Conservation (phyloP, 2,113 vertebrate genomes). For the Grus americana region DNA sequence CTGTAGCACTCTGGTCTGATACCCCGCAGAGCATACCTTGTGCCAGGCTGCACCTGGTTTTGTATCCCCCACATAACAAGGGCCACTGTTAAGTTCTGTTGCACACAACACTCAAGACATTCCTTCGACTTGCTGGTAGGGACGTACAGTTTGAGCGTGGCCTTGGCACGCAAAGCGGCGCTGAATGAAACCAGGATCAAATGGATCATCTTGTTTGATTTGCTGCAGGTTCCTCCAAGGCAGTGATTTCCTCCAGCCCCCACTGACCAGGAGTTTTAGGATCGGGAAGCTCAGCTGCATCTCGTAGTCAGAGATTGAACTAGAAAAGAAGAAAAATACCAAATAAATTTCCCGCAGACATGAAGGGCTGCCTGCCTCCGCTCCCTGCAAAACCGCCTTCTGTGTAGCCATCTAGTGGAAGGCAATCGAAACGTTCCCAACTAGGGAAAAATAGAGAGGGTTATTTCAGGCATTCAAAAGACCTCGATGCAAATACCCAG, state of each 20-base stretch:
- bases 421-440: background rate
- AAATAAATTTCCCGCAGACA: background rate
- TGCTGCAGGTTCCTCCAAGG: background rate
- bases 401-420: conserved; percentile 64
- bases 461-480: background rate
- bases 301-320: background rate
- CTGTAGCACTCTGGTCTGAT: background rate
- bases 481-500: background rate
- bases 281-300: background rate
- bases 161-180: rapidly evolving
- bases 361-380: background rate
- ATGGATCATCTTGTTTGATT: background rate
- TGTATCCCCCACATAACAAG: rapidly evolving
- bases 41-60: background rate
- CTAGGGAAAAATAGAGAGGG: background rate
- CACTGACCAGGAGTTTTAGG: background rate
- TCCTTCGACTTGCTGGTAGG: background rate
- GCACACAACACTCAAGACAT: background rate
- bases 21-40: rapidly evolving
- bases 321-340: no score
- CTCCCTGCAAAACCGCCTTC: background rate
- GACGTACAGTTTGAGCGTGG: rapidly evolving
- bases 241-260: background rate
- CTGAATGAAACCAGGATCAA: background rate
- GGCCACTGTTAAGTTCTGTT: background rate